These are phyloP conservation scores for Chionis minor DNA, from an alignment of 2,113 vertebrate genomes.

Conservation along the genomic window DNA sequence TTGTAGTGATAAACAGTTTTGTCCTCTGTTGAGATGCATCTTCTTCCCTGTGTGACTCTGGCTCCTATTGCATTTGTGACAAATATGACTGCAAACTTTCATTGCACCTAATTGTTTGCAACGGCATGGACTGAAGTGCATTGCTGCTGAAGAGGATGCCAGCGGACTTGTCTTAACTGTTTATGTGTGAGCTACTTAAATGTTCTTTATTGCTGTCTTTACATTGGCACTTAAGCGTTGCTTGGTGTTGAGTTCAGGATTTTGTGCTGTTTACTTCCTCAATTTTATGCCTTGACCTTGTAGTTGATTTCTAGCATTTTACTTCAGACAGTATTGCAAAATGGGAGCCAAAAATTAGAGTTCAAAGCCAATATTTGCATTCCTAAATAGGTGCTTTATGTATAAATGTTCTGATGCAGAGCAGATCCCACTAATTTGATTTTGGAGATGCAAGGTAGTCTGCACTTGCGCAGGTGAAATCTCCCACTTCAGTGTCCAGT, in stretches of 20 bases:
- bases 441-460: neutral
- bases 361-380: neutral
- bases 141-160: neutral
- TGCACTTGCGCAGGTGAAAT: neutral
- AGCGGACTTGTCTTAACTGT: neutral
- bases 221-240: neutral
- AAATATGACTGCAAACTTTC: neutral
- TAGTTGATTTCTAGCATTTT: neutral
- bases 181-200: neutral
- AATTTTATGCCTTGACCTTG: neutral
- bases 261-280: neutral
- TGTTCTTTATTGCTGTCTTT: constrained; percentile 13
- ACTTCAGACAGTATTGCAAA: neutral
- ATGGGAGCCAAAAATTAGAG: neutral
- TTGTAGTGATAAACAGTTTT: neutral
- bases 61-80: neutral
- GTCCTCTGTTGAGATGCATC: neutral
- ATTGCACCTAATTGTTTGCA: neutral
- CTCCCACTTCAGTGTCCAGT: neutral
- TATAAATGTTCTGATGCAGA: neutral
- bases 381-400: neutral
- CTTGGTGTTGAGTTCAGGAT: neutral
- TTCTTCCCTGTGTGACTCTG: neutral
- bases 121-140: neutral
- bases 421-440: neutral